Evolutionary conservation across 2,888 invertebrate genomes (phyloP).

Genomic region (Oeneis ivallda): DNA sequence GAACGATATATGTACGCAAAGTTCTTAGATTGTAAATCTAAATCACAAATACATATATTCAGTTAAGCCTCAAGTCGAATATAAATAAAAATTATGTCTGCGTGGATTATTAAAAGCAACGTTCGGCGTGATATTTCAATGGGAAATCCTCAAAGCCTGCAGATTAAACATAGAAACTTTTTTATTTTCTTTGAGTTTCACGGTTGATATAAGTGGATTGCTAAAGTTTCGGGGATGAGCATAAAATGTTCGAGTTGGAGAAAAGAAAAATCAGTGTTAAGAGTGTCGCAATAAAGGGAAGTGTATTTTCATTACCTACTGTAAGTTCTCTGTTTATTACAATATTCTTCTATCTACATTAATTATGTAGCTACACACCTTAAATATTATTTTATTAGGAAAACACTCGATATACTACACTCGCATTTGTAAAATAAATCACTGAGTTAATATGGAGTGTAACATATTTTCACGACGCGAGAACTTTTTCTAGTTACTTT

Average conservation of each 20-base stretch:
- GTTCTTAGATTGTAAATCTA: constrained; percentile 43
- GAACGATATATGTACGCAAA: constrained; percentile 38
- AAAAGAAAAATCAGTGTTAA: constrained; percentile 70
- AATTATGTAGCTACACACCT: neutral
- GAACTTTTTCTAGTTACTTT: neutral
- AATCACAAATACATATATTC: constrained; percentile 43
- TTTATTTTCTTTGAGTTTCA: constrained; percentile 77
- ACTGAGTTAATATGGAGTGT: neutral
- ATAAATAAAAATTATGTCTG: constrained; percentile 60
- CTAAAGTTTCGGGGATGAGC: constrained; percentile 79
- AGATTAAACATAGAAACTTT: constrained; percentile 79
- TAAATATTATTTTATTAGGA: neutral
- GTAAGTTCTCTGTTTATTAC: constrained; percentile 56
- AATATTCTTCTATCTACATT: constrained; percentile 19
- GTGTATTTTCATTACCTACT: constrained; percentile 65
- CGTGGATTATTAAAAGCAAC: constrained; percentile 74
- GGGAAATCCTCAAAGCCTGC: constrained; percentile 74
- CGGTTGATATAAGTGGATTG: constrained; percentile 81
- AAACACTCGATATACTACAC: neutral
- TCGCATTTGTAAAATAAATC: neutral
- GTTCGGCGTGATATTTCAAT: constrained; percentile 71
- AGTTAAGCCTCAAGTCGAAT: constrained; percentile 50
- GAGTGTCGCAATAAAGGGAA: constrained; percentile 70
- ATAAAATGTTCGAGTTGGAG: constrained; percentile 72
- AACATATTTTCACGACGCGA: neutral